These are phyloP conservation scores for Microcebus ravelobensis DNA, from an alignment of 2,113 vertebrate species.

Conservation along the genomic window DNA sequence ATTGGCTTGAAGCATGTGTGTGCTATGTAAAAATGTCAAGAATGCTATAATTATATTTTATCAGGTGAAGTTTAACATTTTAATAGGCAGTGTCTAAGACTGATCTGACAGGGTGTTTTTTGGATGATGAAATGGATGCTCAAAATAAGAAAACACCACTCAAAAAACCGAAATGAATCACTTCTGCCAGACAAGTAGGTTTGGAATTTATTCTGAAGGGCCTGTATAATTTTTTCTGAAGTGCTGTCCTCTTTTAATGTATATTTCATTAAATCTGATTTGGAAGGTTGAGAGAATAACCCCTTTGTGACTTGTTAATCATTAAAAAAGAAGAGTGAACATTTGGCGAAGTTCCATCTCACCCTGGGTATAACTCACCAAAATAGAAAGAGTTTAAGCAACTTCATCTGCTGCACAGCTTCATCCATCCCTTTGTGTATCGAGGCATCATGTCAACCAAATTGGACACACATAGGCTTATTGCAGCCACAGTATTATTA, in stretches of 20 bases:
- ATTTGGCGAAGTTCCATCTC: slow-evolving; percentile 45
- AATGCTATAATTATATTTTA: slow-evolving; percentile 80
- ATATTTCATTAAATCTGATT: slow-evolving; percentile 68
- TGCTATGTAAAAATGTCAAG: slow-evolving; percentile 79
- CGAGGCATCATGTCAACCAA: slow-evolving; percentile 65
- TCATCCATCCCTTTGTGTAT: slow-evolving; percentile 67
- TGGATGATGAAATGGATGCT: slow-evolving; percentile 78
- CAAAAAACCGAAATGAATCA: slow-evolving; percentile 68
- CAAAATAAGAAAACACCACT: slow-evolving; percentile 82
- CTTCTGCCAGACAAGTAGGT: slow-evolving; percentile 69
- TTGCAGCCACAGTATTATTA: slow-evolving; percentile 49
- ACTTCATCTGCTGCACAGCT: slow-evolving; percentile 54
- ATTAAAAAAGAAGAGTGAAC: slow-evolving; percentile 52
- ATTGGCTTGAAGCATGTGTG: slow-evolving; percentile 74
- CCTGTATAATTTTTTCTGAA: slow-evolving; percentile 45
- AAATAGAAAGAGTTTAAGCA: slow-evolving; percentile 63
- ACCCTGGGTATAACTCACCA: slow-evolving; percentile 65
- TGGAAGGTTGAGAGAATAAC: slow-evolving; percentile 40
- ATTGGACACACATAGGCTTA: slow-evolving; percentile 64
- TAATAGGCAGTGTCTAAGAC: slow-evolving; percentile 75
- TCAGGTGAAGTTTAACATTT: slow-evolving; percentile 80
- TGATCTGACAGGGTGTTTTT: slow-evolving; percentile 80
- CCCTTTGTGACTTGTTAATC: slow-evolving; percentile 52
- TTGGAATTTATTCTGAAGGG: slow-evolving; percentile 45
- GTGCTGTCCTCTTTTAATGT: slow-evolving; percentile 53